Conservation (phyloP, 2,888 invertebrate genomes). For the Endotricha flammealis region DNA sequence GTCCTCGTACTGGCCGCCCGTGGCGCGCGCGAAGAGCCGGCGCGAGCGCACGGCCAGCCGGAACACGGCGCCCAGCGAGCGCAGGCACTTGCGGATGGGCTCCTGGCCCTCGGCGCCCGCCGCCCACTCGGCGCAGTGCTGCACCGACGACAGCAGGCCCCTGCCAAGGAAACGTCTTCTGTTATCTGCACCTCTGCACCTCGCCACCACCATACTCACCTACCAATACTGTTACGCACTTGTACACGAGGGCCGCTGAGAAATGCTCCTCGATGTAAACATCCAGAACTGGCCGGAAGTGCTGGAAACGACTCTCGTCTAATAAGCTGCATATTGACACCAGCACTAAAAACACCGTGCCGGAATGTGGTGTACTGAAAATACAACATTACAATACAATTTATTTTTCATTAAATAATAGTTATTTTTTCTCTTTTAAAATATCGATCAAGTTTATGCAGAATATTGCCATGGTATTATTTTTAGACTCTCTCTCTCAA, state of each 20-base stretch:
- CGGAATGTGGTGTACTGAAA: slow-evolving; percentile 88
- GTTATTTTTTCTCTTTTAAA: too few species aligned
- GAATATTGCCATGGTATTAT: too few species aligned
- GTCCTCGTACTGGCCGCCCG: slow-evolving; percentile 93
- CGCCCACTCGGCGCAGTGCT: slow-evolving; percentile 93
- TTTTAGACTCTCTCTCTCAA: too few species aligned
- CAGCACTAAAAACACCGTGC: slow-evolving; percentile 93
- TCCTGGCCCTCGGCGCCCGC: slow-evolving; percentile 92
- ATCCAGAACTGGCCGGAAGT: slow-evolving; percentile 95
- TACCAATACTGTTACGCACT: slow-evolving; percentile 73
- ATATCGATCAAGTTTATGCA: too few species aligned
- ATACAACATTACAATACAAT: slow-evolving; percentile 6
- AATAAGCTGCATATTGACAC: slow-evolving; percentile 94
- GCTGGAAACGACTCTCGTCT: slow-evolving; percentile 94
- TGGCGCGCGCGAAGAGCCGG: slow-evolving; percentile 89
- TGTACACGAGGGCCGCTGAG: slow-evolving; percentile 95
- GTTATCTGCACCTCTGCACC: too few species aligned
- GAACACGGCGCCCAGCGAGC: slow-evolving; percentile 94
- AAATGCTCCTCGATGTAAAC: slow-evolving; percentile 96
- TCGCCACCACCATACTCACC: too few species aligned
- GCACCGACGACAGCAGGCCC: slow-evolving; percentile 91
- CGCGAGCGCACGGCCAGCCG: slow-evolving; percentile 94
- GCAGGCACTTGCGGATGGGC: slow-evolving; percentile 92
- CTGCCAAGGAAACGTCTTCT: slow-evolving; percentile 47
- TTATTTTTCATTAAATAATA: too few species aligned